A percentile compares a stretch with the other conserved stretches of the same genome.
Evolutionary conservation across 2,888 invertebrate genomes (phyloP).

Genomic region (Eurois occulta): DNA sequence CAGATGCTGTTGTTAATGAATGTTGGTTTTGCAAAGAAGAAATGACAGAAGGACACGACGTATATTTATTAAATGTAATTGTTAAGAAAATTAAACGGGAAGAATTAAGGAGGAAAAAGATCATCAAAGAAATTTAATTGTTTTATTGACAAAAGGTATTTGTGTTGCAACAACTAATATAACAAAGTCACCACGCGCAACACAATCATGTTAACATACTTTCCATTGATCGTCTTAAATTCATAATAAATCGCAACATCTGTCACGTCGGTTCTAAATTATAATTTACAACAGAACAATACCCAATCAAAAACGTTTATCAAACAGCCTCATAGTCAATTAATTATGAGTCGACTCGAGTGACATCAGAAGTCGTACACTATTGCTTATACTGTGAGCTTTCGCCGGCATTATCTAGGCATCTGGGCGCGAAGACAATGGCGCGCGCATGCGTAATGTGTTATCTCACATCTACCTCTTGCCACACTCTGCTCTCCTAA

Average conservation of each 20-base stretch:
- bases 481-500: conserved; percentile 88
- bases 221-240: background rate
- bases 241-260: background rate
- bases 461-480: conserved; percentile 88
- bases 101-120: no score
- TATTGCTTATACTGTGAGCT: conserved; percentile 77
- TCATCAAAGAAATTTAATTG: background rate
- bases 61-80: background rate
- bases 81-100: background rate
- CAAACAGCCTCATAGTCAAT: conserved; percentile 25
- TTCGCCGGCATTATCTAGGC: conserved; percentile 82
- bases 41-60: background rate
- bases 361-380: conserved; percentile 79
- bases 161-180: background rate
- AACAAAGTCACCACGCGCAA: background rate
- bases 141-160: background rate
- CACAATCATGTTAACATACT: background rate
- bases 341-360: conserved; percentile 62
- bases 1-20: conserved; percentile 35
- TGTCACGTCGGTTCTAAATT: background rate
- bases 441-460: conserved; percentile 88
- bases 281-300: conserved; percentile 47
- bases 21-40: background rate
- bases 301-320: conserved; percentile 28
- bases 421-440: conserved; percentile 86